Evolutionary conservation across 2,113 vertebrate genomes (phyloP).

Genomic region (Rhinopomastus cyanomelas): DNA sequence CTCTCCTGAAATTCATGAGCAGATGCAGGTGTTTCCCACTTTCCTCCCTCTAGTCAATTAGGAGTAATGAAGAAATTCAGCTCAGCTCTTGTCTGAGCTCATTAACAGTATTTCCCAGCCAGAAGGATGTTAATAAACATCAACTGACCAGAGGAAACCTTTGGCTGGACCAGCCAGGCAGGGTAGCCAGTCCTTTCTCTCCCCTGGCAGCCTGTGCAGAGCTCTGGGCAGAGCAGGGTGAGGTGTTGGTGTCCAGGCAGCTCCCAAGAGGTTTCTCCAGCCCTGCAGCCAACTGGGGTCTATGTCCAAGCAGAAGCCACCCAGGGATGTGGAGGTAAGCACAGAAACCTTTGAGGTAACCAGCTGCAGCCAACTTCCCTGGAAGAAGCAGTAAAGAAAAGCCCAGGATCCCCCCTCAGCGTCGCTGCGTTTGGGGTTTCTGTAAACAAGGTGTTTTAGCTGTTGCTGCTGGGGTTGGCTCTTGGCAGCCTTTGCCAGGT

Average conservation of each 20-base stretch:
- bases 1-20: neutral
- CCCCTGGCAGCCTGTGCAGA: neutral
- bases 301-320: rapidly evolving
- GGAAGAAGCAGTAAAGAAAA: neutral
- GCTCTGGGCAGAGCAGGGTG: neutral
- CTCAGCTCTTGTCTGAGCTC: slow-evolving; percentile 36
- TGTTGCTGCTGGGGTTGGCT: rapidly evolving
- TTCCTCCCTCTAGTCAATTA: slow-evolving; percentile 11
- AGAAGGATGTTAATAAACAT: slow-evolving; percentile 58
- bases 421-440: neutral
- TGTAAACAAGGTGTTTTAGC: neutral
- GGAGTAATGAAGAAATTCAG: slow-evolving; percentile 58
- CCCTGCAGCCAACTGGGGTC: neutral
- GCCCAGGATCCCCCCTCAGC: rapidly evolving
- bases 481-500: neutral
- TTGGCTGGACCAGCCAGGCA: neutral
- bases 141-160: neutral
- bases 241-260: neutral
- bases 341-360: neutral
- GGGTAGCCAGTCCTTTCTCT: neutral
- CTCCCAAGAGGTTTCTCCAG: neutral
- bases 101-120: slow-evolving; percentile 10
- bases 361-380: rapidly evolving
- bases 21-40: rapidly evolving
- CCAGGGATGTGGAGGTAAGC: neutral